phyloP scores from a whole-genome alignment of 2,888 invertebrate genomes.

The Melanostoma scalare region DNA sequence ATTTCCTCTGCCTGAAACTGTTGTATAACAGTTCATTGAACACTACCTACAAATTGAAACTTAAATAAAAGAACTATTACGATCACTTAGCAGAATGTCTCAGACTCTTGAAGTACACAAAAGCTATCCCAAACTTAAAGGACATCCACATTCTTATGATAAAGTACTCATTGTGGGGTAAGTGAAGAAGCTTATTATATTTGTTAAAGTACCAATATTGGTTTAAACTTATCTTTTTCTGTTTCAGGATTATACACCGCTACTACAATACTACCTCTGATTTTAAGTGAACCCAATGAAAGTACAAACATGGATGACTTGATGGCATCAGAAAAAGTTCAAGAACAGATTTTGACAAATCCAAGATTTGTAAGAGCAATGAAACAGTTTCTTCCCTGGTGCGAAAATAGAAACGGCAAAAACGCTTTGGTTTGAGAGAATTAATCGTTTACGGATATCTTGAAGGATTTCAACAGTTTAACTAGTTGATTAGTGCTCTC shows the following conservation, averaged over 20 bases:
- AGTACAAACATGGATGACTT: too few species aligned
- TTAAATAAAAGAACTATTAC: slow-evolving; percentile 74
- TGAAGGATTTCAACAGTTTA: too few species aligned
- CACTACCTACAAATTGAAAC: too few species aligned
- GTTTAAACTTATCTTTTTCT: neutral
- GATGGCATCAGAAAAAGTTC: slow-evolving; percentile 65
- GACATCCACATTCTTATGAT: slow-evolving; percentile 78
- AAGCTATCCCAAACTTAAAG: slow-evolving; percentile 75
- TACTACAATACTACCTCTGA: slow-evolving; percentile 75
- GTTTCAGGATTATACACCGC: slow-evolving; percentile 77
- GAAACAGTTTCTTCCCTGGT: slow-evolving; percentile 77
- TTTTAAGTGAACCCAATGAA: slow-evolving; percentile 74
- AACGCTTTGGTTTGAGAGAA: too few species aligned
- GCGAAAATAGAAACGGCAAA: slow-evolving; percentile 75
- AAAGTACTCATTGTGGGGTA: slow-evolving; percentile 76
- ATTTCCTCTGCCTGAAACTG: too few species aligned
- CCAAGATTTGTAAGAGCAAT: slow-evolving; percentile 75
- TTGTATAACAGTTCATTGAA: too few species aligned
- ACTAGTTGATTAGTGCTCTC: too few species aligned
- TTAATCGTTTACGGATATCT: too few species aligned
- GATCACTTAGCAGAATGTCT: slow-evolving; percentile 75
- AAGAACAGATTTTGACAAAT: slow-evolving; percentile 74
- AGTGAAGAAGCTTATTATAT: slow-evolving; percentile 13
- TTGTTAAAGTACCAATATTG: too few species aligned
- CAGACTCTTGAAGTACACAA: slow-evolving; percentile 75